These are phyloP conservation scores for Drosophila lutescens DNA, from an alignment of 2,888 invertebrate species.

Conservation along the genomic window DNA sequence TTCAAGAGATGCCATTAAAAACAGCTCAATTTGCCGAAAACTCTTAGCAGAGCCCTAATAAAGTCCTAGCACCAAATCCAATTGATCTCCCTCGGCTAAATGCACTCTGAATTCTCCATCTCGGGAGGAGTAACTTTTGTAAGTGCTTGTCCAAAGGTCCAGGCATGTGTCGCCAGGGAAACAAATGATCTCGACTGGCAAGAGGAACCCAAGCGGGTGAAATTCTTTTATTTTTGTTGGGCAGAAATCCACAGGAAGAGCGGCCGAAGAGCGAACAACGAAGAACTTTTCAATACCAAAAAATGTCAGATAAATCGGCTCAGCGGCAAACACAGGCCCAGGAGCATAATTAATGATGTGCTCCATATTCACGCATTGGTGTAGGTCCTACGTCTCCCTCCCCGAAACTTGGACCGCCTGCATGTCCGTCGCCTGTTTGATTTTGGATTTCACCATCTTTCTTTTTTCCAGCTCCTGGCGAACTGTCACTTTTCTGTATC, in stretches of 20 bases:
- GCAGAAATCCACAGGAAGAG: constrained; percentile 75
- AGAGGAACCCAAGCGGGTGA: constrained; percentile 55
- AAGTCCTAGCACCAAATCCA: constrained; percentile 54
- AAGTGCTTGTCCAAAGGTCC: constrained; percentile 48
- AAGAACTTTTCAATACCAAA: constrained; percentile 72
- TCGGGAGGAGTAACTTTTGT: constrained; percentile 58
- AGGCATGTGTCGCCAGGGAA: constrained; percentile 61
- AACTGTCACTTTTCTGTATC: constrained; percentile 77
- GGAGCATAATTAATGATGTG: constrained; percentile 84
- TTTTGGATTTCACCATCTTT: constrained; percentile 58
- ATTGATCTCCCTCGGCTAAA: constrained; percentile 52
- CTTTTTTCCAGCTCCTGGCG: constrained; percentile 61
- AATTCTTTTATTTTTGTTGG: constrained; percentile 65
- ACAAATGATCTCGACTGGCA: constrained; percentile 65
- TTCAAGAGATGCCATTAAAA: neutral
- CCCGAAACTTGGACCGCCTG: constrained; percentile 49
- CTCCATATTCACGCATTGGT: constrained; percentile 82
- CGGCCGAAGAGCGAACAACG: constrained; percentile 34
- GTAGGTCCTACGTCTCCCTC: constrained; percentile 69
- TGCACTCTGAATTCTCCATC: constrained; percentile 24
- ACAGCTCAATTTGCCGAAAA: constrained; percentile 57
- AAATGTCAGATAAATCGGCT: constrained; percentile 68
- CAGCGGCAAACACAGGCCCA: constrained; percentile 59
- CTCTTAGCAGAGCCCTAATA: constrained; percentile 24
- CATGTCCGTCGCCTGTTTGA: constrained; percentile 63